These are phyloP conservation scores for Dolichallabes microphthalmus DNA, from an alignment of 2,113 vertebrate genomes.

Conservation along the genomic window DNA sequence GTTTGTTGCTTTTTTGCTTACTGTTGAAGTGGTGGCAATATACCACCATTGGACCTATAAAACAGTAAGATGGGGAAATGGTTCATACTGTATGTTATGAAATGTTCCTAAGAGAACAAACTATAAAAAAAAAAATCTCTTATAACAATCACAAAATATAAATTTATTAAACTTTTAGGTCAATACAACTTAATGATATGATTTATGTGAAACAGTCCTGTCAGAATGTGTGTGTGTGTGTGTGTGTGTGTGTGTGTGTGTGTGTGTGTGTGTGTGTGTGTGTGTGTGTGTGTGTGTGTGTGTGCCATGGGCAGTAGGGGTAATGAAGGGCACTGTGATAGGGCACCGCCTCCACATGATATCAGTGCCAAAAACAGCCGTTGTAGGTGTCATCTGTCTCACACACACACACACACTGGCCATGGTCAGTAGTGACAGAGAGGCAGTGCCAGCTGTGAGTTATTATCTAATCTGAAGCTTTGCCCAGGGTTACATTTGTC, in stretches of 20 bases:
- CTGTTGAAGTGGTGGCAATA: background rate
- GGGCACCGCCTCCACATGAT: background rate
- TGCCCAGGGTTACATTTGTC: constrained; percentile 59
- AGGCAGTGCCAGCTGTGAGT: constrained; percentile 51
- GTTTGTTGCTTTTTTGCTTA: background rate
- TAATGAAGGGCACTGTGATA: background rate
- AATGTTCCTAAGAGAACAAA: background rate
- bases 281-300: background rate
- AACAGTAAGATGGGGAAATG: background rate
- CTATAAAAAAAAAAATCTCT: too few relatives aligned
- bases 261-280: constrained; percentile 33
- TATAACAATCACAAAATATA: background rate
- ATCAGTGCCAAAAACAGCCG: background rate
- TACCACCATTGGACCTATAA: background rate
- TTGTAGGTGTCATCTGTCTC: constrained; percentile 7
- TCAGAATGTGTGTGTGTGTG: constrained; percentile 19
- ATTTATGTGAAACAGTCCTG: background rate
- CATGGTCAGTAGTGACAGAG: constrained; percentile 50
- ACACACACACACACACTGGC: constrained; percentile 27
- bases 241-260: constrained; percentile 35
- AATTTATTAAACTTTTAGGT: background rate
- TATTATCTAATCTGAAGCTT: constrained; percentile 59
- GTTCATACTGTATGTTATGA: background rate
- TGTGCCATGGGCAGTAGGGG: background rate
- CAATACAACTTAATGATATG: background rate